Percentiles rank a stretch among this genome's conserved stretches.
These are phyloP conservation scores for Myotis davidii DNA, from an alignment of 2,113 vertebrate genomes.

Conservation along the genomic window DNA sequence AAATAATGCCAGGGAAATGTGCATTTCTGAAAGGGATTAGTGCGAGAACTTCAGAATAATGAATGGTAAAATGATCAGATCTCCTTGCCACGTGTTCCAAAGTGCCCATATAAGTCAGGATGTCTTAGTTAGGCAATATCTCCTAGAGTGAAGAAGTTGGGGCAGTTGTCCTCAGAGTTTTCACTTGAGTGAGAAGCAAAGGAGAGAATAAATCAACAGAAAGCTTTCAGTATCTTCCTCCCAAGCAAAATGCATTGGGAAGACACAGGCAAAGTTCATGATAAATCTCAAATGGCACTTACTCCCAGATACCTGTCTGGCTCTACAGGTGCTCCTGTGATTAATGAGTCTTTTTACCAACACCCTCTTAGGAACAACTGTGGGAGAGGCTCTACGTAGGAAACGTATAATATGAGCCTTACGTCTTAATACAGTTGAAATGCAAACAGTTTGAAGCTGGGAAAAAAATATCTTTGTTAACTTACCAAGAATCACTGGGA, in stretches of 20 bases:
- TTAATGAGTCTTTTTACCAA: neutral
- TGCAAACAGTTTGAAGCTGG: neutral
- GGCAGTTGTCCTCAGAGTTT: neutral
- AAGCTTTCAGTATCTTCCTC: neutral
- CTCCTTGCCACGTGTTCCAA: neutral
- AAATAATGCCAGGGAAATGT: neutral
- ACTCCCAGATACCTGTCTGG: neutral
- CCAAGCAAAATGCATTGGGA: neutral
- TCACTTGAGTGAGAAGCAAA: neutral
- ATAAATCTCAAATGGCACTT: neutral
- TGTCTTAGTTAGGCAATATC: neutral
- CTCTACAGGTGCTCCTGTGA: neutral
- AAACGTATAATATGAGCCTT: neutral
- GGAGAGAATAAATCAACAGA: conserved; percentile 11
- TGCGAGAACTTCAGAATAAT: neutral
- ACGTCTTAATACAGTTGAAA: neutral
- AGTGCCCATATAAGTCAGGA: neutral
- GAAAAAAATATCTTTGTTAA: neutral
- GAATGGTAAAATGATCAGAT: neutral
- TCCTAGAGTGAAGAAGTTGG: neutral
- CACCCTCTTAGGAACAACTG: neutral
- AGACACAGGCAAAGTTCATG: neutral
- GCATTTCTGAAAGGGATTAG: neutral
- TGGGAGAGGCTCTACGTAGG: neutral
- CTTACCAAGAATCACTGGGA: conserved; percentile 28